A percentile compares a stretch with the other conserved stretches of the same genome.
These are phyloP conservation scores for Prionace glauca DNA, from an alignment of 2,797 vertebrate species.

Conservation along the genomic window DNA sequence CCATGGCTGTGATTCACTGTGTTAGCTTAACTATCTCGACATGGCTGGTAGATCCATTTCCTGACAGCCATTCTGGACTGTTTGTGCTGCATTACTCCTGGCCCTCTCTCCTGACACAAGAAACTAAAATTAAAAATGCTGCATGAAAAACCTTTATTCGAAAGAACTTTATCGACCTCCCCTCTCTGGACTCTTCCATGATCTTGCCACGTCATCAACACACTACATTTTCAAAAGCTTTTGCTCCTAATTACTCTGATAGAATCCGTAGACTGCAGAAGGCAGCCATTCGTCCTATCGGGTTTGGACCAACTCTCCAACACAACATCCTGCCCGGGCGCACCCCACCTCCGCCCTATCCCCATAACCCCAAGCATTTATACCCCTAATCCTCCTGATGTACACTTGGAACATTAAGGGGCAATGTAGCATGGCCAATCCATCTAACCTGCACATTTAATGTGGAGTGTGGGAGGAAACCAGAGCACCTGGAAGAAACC, in stretches of 20 bases:
- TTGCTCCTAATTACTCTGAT: background rate
- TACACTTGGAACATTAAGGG: too few relatives aligned
- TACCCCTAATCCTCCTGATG: too few relatives aligned
- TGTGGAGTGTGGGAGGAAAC: too few relatives aligned
- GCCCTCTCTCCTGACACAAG: background rate
- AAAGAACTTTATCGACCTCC: background rate
- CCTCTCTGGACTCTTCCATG: constrained; percentile 4
- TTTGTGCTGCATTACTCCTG: background rate
- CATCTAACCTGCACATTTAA: too few relatives aligned
- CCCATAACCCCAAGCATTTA: too few relatives aligned
- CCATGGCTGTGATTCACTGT: background rate
- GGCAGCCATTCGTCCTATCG: too few relatives aligned
- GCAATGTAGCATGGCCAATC: too few relatives aligned
- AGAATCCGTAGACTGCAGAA: too few relatives aligned
- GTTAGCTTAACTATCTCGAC: background rate
- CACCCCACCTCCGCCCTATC: too few relatives aligned
- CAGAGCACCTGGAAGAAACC: too few relatives aligned
- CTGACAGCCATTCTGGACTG: background rate
- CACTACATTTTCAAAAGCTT: background rate
- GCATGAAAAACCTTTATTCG: background rate
- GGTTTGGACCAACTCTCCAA: too few relatives aligned
- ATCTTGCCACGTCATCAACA: background rate
- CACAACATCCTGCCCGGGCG: too few relatives aligned
- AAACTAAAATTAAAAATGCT: background rate
- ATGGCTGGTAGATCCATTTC: background rate